Conservation (phyloP, 2,113 vertebrate species). For the Alethe castanea region DNA sequence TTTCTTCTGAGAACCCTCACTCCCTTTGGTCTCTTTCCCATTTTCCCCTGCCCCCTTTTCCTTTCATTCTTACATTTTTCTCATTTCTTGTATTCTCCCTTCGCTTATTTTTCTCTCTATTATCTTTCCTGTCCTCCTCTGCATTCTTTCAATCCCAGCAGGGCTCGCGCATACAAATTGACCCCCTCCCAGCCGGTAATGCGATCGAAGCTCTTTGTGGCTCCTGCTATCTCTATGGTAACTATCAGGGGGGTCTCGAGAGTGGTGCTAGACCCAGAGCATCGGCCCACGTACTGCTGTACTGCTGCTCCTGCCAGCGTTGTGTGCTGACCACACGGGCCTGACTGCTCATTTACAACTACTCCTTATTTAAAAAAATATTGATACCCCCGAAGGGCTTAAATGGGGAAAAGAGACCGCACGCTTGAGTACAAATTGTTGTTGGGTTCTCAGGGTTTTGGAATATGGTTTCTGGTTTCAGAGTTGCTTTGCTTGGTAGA, state of each 20-base stretch:
- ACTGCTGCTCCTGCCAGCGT: not conserved
- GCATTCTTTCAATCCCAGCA: constrained; percentile 73
- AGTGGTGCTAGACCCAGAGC: constrained; percentile 33
- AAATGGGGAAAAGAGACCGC: accelerated
- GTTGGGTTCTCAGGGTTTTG: not conserved
- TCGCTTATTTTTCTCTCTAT: constrained; percentile 54
- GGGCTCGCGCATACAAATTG: constrained; percentile 72
- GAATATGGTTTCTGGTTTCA: not conserved
- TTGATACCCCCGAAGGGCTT: not conserved
- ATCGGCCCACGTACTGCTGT: constrained; percentile 8
- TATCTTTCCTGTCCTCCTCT: constrained; percentile 64
- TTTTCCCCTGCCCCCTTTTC: not conserved
- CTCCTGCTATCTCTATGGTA: constrained; percentile 71
- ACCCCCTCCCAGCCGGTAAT: constrained; percentile 68
- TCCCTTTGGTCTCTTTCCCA: not conserved
- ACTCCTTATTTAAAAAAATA: not conserved
- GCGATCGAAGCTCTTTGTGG: constrained; percentile 72
- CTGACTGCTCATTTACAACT: constrained; percentile 29
- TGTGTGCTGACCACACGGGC: not conserved
- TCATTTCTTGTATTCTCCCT: constrained; percentile 28
- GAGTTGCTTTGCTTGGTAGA: not conserved
- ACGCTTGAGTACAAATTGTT: not conserved
- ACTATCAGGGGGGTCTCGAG: constrained; percentile 67
- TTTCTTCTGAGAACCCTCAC: not conserved
- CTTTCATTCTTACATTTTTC: not conserved